Evolutionary conservation across 2,113 vertebrate genomes (phyloP).

Genomic region (Lepus europaeus): DNA sequence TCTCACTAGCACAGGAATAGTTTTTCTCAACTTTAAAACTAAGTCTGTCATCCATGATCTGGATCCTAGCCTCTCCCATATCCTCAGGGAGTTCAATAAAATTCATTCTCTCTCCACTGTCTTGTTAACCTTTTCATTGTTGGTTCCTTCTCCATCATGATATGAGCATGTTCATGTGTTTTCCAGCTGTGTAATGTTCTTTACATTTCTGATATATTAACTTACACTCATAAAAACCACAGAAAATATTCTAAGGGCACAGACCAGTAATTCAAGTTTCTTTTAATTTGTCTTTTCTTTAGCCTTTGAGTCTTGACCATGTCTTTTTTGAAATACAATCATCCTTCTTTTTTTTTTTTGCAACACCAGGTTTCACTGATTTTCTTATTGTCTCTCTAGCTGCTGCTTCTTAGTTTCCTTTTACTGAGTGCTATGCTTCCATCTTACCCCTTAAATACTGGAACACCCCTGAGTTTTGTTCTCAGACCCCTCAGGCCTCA

Average conservation of each 20-base stretch:
- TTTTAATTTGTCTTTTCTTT: not conserved
- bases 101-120: not conserved
- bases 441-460: not conserved
- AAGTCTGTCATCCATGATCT: not conserved
- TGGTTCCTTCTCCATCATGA: not conserved
- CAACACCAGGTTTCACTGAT: constrained; percentile 22
- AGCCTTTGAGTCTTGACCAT: not conserved
- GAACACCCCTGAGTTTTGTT: not conserved
- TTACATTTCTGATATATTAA: constrained; percentile 24
- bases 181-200: constrained; percentile 24
- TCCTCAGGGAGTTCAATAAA: not conserved
- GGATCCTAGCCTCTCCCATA: not conserved
- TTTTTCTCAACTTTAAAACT: not conserved
- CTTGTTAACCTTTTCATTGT: not conserved
- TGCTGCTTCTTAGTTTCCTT: not conserved
- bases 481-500: not conserved
- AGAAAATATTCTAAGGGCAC: constrained; percentile 13
- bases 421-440: not conserved
- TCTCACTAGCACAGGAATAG: not conserved
- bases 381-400: not conserved
- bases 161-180: not conserved
- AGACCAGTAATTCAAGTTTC: constrained; percentile 29
- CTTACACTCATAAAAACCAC: not conserved
- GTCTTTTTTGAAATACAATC: not conserved
- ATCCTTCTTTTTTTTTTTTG: not conserved